These are phyloP conservation scores for Micrasema longulum DNA, from an alignment of 1,140 invertebrate species.

Conservation along the genomic window DNA sequence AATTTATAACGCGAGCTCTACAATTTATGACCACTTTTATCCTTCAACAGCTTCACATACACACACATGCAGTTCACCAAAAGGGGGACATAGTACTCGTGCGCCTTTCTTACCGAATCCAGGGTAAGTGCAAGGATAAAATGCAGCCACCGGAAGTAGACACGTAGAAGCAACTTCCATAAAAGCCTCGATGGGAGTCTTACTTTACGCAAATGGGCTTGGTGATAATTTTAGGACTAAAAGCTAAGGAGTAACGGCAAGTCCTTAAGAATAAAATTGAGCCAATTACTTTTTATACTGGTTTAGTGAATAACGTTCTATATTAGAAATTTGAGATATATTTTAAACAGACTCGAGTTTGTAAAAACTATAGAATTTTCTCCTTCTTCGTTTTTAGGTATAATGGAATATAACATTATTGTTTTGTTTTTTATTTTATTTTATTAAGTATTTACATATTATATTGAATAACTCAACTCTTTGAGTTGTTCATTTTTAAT, in stretches of 20 bases:
- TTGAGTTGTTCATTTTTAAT: too few relatives aligned
- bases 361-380: too few relatives aligned
- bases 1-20: too few relatives aligned
- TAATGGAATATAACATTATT: too few relatives aligned
- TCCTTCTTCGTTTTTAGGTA: too few relatives aligned
- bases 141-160: constrained; percentile 44
- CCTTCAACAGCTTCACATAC: too few relatives aligned
- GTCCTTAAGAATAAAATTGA: constrained; percentile 9
- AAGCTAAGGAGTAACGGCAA: constrained; percentile 29
- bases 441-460: too few relatives aligned
- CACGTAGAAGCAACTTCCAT: constrained; percentile 10
- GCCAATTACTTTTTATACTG: neutral
- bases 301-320: constrained; percentile 14
- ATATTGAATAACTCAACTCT: too few relatives aligned
- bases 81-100: constrained; percentile 5
- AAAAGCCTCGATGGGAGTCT: constrained; percentile 22
- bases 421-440: too few relatives aligned
- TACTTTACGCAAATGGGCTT: constrained; percentile 45
- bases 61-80: constrained; percentile 36
- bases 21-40: too few relatives aligned
- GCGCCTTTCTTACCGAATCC: constrained; percentile 5
- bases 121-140: constrained; percentile 49
- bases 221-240: constrained; percentile 46
- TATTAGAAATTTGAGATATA: too few relatives aligned
- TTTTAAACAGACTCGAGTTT: too few relatives aligned